Evolutionary conservation across 2,113 vertebrate species (phyloP).

Genomic region (Talpa occidentalis): DNA sequence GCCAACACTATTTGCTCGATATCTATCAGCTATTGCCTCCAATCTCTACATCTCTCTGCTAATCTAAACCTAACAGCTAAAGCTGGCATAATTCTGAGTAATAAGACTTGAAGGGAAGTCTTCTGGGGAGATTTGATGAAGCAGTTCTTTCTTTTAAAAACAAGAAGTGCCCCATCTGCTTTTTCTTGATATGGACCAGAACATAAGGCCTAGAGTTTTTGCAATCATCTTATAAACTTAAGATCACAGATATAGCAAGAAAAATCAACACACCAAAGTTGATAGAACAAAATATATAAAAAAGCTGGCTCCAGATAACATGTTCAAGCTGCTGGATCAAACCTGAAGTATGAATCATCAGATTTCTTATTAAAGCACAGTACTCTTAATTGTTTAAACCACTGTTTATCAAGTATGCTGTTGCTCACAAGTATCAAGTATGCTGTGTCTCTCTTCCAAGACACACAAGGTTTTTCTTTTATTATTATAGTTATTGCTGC

Average conservation of each 20-base stretch:
- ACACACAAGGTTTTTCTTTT: background rate
- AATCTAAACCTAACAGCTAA: background rate
- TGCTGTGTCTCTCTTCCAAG: too few species aligned
- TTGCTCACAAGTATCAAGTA: background rate
- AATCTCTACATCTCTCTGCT: background rate
- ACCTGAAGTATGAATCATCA: background rate
- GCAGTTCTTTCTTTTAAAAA: slow-evolving; percentile 22
- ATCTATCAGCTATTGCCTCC: background rate
- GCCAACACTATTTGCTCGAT: background rate
- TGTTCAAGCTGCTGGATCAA: background rate
- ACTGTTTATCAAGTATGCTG: background rate
- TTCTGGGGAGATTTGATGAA: background rate
- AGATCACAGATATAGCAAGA: background rate
- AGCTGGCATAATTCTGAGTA: background rate
- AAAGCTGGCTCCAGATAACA: background rate
- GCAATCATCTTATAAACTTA: background rate
- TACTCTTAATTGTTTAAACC: background rate
- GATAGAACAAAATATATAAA: background rate
- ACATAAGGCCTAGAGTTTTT: background rate
- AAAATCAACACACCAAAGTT: background rate
- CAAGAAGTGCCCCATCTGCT: background rate
- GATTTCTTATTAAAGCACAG: background rate
- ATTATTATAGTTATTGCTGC: background rate
- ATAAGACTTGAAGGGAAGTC: background rate
- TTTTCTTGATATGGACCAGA: background rate